Conservation (phyloP, 2,113 vertebrate genomes). For the Ceuthmochares aereus region DNA sequence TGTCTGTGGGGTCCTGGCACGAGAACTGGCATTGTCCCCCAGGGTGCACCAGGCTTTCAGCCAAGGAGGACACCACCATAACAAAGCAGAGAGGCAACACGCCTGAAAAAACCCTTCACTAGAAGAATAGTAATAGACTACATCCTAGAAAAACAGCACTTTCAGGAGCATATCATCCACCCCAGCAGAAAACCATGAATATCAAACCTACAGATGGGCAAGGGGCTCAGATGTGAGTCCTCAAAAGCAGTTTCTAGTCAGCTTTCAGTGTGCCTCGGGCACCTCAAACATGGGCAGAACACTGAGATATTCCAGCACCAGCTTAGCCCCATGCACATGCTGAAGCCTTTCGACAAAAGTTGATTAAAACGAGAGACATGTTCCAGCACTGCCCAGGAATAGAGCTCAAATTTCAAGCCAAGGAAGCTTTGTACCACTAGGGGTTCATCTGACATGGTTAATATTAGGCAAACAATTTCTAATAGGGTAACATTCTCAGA, state of each 20-base stretch:
- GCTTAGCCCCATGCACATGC: fast-evolving
- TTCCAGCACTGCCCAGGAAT: not conserved
- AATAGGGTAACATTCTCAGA: not conserved
- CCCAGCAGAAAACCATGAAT: not conserved
- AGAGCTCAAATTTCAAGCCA: not conserved
- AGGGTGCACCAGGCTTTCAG: fast-evolving
- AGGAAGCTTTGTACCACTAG: fast-evolving
- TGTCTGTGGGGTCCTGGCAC: fast-evolving
- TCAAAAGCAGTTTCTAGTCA: not conserved
- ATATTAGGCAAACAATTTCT: not conserved
- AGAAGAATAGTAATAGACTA: not conserved
- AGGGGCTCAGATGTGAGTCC: not conserved
- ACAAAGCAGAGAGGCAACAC: not conserved
- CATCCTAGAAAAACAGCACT: not conserved
- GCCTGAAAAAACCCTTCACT: not conserved
- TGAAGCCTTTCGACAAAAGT: not conserved
- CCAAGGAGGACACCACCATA: fast-evolving
- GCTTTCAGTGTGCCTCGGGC: not conserved
- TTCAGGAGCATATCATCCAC: not conserved
- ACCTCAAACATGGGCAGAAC: not conserved
- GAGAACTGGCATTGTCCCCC: fast-evolving
- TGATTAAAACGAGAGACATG: not conserved
- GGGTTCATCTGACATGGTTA: not conserved
- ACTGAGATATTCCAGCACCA: fast-evolving
- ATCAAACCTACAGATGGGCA: not conserved